Evolutionary conservation across 2,888 invertebrate genomes (phyloP), one percentile per base, ranked within the genome.

Genomic region (Meloe dianella): DNA sequence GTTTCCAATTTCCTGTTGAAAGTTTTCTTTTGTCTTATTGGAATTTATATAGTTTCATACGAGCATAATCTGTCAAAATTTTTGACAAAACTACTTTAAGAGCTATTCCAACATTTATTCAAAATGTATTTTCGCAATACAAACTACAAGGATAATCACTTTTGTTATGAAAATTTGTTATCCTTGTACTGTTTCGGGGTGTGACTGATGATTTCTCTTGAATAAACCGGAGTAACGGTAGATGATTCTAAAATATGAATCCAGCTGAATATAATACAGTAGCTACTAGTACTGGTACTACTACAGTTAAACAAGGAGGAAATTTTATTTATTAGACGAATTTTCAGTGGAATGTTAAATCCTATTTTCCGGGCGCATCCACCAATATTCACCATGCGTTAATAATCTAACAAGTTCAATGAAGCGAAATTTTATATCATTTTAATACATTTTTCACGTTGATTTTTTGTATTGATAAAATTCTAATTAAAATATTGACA

Each of bases 1-100:
- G 35, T 58, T 57, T 60, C 60, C 66, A 66, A 66, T 66, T 66
- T 66, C 63, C 66, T 66, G 35, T 51, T 47, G 17, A 30, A 30
- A 56, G n/a, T 41, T 35, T 63, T n/a, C 17, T n/a, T 35, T 41
- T 41, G 41, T 41, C 17, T 41, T 17, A 41, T 41, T 41, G n/a
- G n/a, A 3, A 41, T 41, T 17, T 41, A 35, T 35, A 30, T 30
- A n/a, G 30, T 30, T 12, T 35, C 35, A 14, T 10, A 12, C 35
- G n/a, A n/a, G n/a, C n/a, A n/a, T n/a, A n/a, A n/a, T n/a, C n/a
- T n/a, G 4, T 27, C 27, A 27, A 27, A 27, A 27, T 27, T 27
- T 27, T 27, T 4, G 2, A 27, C 27, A 27, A 27, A 2, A 27
- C 27, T 27, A 27, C 4, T 14, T 35, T 12, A 14, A 10, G 3